A percentile compares a stretch with the other conserved stretches of the same genome.
phyloP scores from a whole-genome alignment of 2,888 invertebrate species.

The Operophtera brumata region DNA sequence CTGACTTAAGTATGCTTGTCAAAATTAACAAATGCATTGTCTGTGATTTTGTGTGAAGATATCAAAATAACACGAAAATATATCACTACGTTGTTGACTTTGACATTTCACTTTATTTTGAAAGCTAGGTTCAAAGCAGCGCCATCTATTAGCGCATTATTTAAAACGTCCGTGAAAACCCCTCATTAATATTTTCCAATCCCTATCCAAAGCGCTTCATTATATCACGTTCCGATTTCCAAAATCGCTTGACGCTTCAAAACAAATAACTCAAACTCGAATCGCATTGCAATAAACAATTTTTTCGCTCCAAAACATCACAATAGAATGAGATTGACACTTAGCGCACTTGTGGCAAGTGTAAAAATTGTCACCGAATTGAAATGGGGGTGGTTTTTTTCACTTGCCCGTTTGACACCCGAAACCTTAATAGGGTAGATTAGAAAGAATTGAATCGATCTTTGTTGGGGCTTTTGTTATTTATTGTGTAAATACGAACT shows the following conservation, averaged over 20 bases:
- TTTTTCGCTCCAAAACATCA: constrained; percentile 66
- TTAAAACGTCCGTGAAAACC: too few species aligned
- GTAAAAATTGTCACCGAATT: constrained; percentile 49
- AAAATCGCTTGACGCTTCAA: constrained; percentile 28
- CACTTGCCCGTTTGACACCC: constrained; percentile 19
- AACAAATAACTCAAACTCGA: constrained; percentile 32
- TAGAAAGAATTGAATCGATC: constrained; percentile 10
- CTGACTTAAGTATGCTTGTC: too few species aligned
- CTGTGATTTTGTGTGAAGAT: too few species aligned
- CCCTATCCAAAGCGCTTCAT: constrained; percentile 16
- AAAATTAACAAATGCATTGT: too few species aligned
- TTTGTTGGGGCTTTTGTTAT: constrained; percentile 1
- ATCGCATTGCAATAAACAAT: constrained; percentile 55
- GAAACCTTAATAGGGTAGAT: constrained; percentile 23
- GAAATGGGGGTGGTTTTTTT: constrained; percentile 43
- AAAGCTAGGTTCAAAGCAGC: too few species aligned
- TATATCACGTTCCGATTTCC: constrained; percentile 11
- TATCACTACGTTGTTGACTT: too few species aligned
- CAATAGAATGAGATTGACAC: constrained; percentile 67
- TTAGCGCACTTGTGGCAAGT: constrained; percentile 57
- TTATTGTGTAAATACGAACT: not conserved
- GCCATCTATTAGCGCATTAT: too few species aligned
- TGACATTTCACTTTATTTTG: too few species aligned
- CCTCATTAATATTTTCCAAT: too few species aligned
- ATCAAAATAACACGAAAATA: too few species aligned